Evolutionary conservation across 2,113 vertebrate species (phyloP).

Genomic region (Coracopsis vasa): DNA sequence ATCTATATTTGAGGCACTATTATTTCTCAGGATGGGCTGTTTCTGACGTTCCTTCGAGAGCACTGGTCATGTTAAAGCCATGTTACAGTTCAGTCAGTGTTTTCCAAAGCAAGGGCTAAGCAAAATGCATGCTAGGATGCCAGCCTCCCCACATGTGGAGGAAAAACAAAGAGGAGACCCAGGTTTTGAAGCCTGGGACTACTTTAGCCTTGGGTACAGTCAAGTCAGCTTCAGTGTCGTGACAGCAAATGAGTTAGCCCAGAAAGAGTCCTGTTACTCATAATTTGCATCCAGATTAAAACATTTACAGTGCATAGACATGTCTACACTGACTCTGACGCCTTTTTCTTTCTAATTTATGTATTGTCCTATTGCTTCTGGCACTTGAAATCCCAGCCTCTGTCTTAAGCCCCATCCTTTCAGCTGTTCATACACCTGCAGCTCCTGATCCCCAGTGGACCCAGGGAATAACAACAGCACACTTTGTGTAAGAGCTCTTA

Average conservation of each 20-base stretch:
- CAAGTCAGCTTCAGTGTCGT: neutral
- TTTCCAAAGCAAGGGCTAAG: neutral
- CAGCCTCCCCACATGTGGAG: accelerated
- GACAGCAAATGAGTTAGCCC: no score
- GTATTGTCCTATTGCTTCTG: accelerated
- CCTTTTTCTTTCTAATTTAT: neutral
- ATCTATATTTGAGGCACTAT: neutral
- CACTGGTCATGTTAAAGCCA: neutral
- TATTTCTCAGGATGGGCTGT: neutral
- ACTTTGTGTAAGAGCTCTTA: neutral
- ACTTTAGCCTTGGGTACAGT: neutral
- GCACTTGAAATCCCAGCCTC: neutral
- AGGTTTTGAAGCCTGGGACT: neutral
- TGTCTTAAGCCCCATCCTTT: neutral
- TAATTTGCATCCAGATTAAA: neutral
- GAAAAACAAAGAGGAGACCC: neutral
- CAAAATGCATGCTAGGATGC: neutral
- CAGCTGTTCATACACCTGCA: accelerated
- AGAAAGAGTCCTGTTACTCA: neutral
- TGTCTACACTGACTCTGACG: no score
- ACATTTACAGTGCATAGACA: neutral
- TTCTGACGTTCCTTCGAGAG: neutral
- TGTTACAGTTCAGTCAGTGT: neutral
- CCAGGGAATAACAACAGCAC: neutral
- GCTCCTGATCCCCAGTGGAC: neutral